Conservation (phyloP, 2,797 vertebrate genomes). For the Eremophila alpestris region DNA sequence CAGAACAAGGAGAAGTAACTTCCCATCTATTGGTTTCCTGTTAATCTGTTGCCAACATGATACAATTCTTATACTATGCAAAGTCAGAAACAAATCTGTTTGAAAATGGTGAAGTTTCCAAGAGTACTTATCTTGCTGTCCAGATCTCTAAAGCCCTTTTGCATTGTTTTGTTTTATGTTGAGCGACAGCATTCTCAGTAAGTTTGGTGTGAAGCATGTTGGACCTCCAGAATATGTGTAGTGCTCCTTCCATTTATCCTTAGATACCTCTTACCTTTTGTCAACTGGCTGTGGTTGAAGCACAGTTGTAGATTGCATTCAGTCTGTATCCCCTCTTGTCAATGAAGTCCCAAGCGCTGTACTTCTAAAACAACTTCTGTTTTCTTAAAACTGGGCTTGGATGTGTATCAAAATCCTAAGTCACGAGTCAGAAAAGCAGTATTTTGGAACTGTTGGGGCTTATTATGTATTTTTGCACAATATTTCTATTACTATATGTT, state of each 20-base stretch:
- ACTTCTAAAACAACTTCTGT: background rate
- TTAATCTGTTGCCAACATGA: background rate
- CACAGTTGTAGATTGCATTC: background rate
- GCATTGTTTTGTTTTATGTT: background rate
- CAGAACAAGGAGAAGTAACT: background rate
- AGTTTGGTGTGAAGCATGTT: background rate
- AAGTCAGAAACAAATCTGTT: background rate
- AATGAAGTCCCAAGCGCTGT: rapidly evolving
- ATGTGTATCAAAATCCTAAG: background rate
- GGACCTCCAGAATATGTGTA: background rate
- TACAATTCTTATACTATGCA: background rate
- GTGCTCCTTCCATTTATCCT: background rate
- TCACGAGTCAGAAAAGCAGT: background rate
- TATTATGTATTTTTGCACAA: background rate
- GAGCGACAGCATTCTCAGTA: background rate
- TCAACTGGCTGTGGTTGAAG: background rate
- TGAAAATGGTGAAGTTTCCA: background rate
- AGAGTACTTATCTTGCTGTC: background rate
- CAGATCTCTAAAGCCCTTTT: background rate
- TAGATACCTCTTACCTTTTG: background rate
- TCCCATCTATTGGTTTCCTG: background rate
- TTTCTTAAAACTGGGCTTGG: background rate
- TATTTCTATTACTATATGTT: background rate
- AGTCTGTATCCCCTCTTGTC: background rate
- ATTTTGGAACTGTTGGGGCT: background rate